Evolutionary conservation across 2,113 vertebrate genomes (phyloP), one percentile per base, ranked within the genome.

Genomic region (Colossoma macropomum): DNA sequence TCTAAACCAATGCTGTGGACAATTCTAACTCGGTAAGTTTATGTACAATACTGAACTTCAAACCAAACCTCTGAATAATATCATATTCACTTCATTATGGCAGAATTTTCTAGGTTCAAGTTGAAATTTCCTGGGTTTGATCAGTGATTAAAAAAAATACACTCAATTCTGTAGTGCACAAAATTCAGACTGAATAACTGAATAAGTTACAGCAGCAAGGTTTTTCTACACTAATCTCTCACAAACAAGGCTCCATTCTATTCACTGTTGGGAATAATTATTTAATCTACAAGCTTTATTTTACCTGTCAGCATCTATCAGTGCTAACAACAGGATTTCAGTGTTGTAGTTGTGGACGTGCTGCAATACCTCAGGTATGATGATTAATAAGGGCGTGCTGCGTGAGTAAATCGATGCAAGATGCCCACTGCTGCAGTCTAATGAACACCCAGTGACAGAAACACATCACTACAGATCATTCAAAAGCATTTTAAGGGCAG

Each of bases 401-500:
- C 63, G 12, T 11, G 66, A 38, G 2, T 69, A 34, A 69, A 69
- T 34, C 66, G 41, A 41, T 74, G 81, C 80, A 75, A 77, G 80
- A 59, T 82, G 77, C 62, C 65, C 81, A 34, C 48, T 30, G 85
- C 69, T 77, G 69, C 83, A 45, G 38, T 76, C 78, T 28, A 0
- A 79, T 65, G 34, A 69, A 69, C 30, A 69, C 32, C 16, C 0
- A 69, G 11, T 21, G 21, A 69, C 23, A 27, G 59, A 62, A 12
- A 27, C n/a, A 25, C 56, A 27, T 62, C 59, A 27, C 27, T 62
- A 62, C 54, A 69, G 17, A 41, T 28, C 17, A 38, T 3, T 34
- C 5, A 71, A 25, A 12, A 45, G 11, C 11, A 71, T 62, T 62
- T 25, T 71, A 45, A 25, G 34, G 23, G 11, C 86, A 88, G 88